phyloP scores from a whole-genome alignment of 2,113 vertebrate species.

The Beaufortia kweichowensis region DNA sequence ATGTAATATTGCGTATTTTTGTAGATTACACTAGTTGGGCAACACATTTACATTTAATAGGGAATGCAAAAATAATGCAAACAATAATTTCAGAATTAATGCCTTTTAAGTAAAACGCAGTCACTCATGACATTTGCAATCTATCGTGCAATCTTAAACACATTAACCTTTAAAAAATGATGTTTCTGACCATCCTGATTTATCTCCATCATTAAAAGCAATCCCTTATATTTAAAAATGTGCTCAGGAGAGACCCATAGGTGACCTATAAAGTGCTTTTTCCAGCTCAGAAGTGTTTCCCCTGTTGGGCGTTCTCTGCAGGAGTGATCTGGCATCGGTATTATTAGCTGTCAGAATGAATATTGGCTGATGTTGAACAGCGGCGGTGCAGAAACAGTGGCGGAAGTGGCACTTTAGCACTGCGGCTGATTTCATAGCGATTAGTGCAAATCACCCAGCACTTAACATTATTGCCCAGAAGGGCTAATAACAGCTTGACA shows the following conservation, averaged over 20 bases:
- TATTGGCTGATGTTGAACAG: conserved; percentile 71
- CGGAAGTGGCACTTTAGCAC: conserved; percentile 70
- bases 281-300: conserved; percentile 57
- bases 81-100: too few species aligned
- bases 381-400: conserved; percentile 58
- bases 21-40: neutral
- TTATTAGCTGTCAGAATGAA: conserved; percentile 74
- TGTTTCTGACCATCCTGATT: conserved; percentile 26
- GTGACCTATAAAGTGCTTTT: conserved; percentile 28
- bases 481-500: conserved; percentile 73
- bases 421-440: conserved; percentile 74
- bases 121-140: neutral
- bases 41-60: neutral
- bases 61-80: too few species aligned
- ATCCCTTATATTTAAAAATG: conserved; percentile 53
- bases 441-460: conserved; percentile 76
- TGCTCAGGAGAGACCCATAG: conserved; percentile 30
- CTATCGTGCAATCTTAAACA: neutral
- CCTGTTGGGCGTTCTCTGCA: conserved; percentile 50
- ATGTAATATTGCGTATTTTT: neutral
- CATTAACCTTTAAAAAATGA: conserved; percentile 31
- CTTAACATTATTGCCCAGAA: conserved; percentile 73
- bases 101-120: neutral
- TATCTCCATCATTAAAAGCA: conserved; percentile 4
- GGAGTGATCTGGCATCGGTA: conserved; percentile 63